Conservation (phyloP, 2,113 vertebrate species). For the Pan paniscus region DNA sequence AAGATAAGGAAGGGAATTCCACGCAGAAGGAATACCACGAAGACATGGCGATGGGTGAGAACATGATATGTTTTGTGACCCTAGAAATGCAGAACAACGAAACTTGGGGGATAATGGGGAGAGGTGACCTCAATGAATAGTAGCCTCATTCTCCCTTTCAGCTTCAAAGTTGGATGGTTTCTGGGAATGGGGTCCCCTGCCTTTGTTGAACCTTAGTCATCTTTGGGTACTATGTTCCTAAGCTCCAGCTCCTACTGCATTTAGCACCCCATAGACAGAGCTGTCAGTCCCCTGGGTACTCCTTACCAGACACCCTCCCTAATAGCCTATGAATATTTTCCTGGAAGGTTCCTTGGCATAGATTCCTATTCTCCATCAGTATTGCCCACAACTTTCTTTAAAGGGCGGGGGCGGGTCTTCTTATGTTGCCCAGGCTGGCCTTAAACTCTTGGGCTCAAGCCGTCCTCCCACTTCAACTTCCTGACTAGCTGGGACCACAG, state of each 20-base stretch:
- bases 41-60: background rate
- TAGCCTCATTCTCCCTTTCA: background rate
- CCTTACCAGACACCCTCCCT: background rate
- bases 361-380: background rate
- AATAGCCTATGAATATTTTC: background rate
- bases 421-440: background rate
- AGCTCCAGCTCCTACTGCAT: background rate
- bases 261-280: background rate
- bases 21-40: background rate
- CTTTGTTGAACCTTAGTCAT: background rate
- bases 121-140: background rate
- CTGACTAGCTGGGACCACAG: background rate
- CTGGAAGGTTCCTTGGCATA: too few relatives aligned
- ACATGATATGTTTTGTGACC: background rate
- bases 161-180: background rate
- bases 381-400: background rate
- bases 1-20: background rate
- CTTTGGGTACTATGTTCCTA: background rate
- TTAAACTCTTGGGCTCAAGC: background rate
- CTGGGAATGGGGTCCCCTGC: background rate
- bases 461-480: background rate
- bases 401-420: too few relatives aligned
- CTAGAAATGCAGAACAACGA: background rate
- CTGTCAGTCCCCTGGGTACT: background rate
- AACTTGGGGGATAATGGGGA: background rate